Evolutionary conservation across 2,888 invertebrate species (phyloP).

Genomic region (Stenolophus ochropezus): DNA sequence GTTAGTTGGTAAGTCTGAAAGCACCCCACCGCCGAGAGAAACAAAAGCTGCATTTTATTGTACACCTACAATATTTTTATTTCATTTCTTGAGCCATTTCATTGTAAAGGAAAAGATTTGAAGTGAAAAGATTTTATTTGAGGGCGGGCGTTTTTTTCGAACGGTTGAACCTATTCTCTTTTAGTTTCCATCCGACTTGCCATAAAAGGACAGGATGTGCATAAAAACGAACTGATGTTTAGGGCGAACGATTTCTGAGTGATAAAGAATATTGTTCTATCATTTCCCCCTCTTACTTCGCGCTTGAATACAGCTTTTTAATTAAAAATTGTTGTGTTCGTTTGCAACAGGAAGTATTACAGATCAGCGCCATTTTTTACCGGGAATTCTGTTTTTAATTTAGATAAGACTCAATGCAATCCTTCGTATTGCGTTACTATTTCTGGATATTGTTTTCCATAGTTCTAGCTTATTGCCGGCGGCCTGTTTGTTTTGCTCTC

Average conservation of each 20-base stretch:
- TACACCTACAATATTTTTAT: conserved; percentile 52
- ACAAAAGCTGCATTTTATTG: conserved; percentile 47
- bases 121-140: conserved; percentile 55
- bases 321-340: conserved; percentile 47
- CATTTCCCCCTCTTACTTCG: conserved; percentile 45
- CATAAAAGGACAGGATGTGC: conserved; percentile 50
- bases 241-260: conserved; percentile 54
- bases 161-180: conserved; percentile 53
- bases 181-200: conserved; percentile 51
- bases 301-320: conserved; percentile 52
- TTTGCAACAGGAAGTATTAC: conserved; percentile 48
- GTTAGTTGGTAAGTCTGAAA: conserved; percentile 23
- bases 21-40: neutral
- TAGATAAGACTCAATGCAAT: conserved; percentile 49
- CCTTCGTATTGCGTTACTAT: conserved; percentile 47
- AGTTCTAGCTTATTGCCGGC: conserved; percentile 26
- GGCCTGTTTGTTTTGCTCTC: conserved; percentile 6
- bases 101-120: conserved; percentile 51
- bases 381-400: conserved; percentile 52
- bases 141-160: conserved; percentile 46
- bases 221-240: conserved; percentile 56
- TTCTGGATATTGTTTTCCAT: conserved; percentile 37
- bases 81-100: conserved; percentile 43
- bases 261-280: conserved; percentile 54
- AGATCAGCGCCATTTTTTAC: conserved; percentile 44